Evolutionary conservation across 1,140 invertebrate species (phyloP), one percentile per base, ranked within the genome.

Genomic region (Polypedilum vanderplanki): DNA sequence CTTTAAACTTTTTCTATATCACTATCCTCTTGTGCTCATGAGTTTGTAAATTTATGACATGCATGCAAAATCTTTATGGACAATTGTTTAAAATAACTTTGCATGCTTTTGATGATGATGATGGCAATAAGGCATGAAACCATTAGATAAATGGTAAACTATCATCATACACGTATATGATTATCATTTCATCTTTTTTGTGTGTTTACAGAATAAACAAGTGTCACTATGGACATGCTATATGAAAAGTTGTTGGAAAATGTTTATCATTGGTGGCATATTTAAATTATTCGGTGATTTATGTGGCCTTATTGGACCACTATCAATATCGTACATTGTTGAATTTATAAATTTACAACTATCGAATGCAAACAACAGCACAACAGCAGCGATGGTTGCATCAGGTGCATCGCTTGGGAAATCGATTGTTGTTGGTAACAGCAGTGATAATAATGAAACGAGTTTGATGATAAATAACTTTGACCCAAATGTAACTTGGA

Each of bases 231-330:
- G 90, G 90, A 81, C 83, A 76, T 91, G 90, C 78, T 92, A 90
- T 79, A 83, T 89, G 78, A 84, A 83, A 78, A 88, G 87, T 74
- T 88, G 91, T 77, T 93, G 91, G 90, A 85, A 85, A 67, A 88
- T 89, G 77, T 89, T 94, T 81, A 83, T 87, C 20, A 81, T 91
- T 22, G 91, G 91, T 40, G 93, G 91, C 3, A 75, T 93, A 70
- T 84, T 92, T 75, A 91, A 93, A 79, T 80, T 95, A 22, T 80
- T 88, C n/a, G 90, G 91, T n/a, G 93, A 95, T 82, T 81, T 88
- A 77, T 86, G 89, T 64, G 90, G 89, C 41, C 87, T 94, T 70
- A 86, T 94, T 76, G 91, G 90, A 10, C 92, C 93, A 5, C 82
- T 94, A 77, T 90, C 89, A 18, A 89, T 94, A 77, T 87, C 90